phyloP scores from a whole-genome alignment of 2,113 vertebrate genomes.

The Columba janthina region DNA sequence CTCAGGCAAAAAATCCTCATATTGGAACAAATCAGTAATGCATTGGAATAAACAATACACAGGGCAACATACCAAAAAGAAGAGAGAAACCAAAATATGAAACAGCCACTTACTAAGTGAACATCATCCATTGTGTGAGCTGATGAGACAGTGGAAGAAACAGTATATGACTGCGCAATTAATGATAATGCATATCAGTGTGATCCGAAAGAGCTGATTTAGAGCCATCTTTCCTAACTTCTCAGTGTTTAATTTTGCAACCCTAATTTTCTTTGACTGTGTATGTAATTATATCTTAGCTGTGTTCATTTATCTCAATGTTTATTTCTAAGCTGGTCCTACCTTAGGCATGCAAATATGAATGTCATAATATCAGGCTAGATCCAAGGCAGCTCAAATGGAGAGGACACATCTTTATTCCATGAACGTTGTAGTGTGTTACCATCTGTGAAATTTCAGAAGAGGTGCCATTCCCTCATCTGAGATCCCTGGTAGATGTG shows the following conservation, averaged over 20 bases:
- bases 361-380: not conserved
- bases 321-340: not conserved
- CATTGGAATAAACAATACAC: not conserved
- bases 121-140: not conserved
- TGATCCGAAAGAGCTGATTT: not conserved
- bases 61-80: not conserved
- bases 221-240: not conserved
- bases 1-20: not conserved
- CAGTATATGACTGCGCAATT: not conserved
- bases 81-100: not conserved
- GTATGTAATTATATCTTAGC: not conserved
- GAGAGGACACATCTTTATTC: not conserved
- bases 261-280: not conserved
- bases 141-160: not conserved
- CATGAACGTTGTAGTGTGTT: not conserved
- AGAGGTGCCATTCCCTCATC: not conserved
- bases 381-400: not conserved
- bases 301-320: not conserved
- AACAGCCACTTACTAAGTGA: not conserved
- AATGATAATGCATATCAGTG: not conserved
- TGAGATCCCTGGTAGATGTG: not conserved
- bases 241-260: not conserved
- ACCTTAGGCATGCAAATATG: not conserved
- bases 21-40: not conserved
- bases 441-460: not conserved